These are phyloP conservation scores for Lepeophtheirus salmonis DNA, from an alignment of 1,140 invertebrate genomes.

Conservation along the genomic window DNA sequence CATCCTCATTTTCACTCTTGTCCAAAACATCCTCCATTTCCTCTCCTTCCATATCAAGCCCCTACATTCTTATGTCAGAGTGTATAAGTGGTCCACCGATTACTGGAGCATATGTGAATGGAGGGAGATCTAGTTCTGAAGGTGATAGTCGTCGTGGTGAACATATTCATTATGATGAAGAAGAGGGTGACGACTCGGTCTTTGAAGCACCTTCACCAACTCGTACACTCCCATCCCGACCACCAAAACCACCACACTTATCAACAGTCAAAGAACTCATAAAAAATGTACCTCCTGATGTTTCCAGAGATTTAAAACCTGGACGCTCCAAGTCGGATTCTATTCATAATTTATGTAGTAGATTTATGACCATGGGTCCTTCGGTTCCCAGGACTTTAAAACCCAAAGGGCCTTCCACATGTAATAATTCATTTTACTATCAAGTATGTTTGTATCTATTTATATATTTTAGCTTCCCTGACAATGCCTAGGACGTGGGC, in stretches of 20 bases:
- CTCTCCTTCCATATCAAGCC: conserved; percentile 24
- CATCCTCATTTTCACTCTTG: conserved; percentile 18
- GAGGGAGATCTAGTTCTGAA: background rate
- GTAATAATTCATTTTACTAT: background rate
- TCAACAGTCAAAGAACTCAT: conserved; percentile 4
- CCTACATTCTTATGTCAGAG: conserved; percentile 45
- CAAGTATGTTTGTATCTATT: background rate
- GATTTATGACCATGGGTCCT: background rate
- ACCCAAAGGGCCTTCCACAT: background rate
- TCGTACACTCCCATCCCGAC: background rate
- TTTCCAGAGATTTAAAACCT: background rate
- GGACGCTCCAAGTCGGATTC: background rate
- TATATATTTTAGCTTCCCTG: background rate
- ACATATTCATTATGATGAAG: background rate
- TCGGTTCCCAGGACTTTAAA: background rate
- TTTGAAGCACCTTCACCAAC: background rate
- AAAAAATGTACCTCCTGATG: background rate
- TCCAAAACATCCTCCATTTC: conserved; percentile 17
- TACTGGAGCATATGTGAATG: background rate
- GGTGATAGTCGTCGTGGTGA: no score
- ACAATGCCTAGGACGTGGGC: background rate
- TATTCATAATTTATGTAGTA: background rate
- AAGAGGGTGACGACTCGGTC: background rate
- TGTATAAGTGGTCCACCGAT: conserved; percentile 52
- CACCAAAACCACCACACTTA: background rate